phyloP scores from a whole-genome alignment of 2,797 vertebrate species.

The Streptopelia turtur region DNA sequence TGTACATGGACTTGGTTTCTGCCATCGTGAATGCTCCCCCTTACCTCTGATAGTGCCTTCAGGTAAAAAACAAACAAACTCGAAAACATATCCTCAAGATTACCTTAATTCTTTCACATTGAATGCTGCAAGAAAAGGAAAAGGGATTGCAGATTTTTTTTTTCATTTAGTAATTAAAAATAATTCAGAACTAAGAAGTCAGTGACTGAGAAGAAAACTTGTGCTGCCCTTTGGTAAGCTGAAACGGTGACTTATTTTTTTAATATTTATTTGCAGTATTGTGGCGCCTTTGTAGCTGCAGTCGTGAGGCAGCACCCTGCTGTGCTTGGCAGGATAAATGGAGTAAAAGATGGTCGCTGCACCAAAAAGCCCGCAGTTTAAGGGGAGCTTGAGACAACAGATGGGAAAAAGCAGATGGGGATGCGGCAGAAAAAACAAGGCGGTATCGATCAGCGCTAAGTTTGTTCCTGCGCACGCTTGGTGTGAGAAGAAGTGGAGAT shows the following conservation, averaged over 20 bases:
- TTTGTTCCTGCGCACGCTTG: not conserved
- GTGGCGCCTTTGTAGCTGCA: conserved; percentile 9
- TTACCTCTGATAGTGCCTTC: not conserved
- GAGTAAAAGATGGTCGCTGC: conserved; percentile 21
- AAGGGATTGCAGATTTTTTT: not conserved
- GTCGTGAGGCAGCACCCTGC: conserved; percentile 17
- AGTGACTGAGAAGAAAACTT: not conserved
- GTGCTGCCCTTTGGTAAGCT: not conserved
- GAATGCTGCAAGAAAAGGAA: not conserved
- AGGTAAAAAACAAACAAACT: not conserved
- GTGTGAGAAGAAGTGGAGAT: not conserved
- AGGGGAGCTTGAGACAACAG: conserved; percentile 60
- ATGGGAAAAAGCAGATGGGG: conserved; percentile 72
- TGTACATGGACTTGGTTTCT: not conserved
- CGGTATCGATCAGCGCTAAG: not conserved
- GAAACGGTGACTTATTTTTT: not conserved
- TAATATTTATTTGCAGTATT: conserved; percentile 24
- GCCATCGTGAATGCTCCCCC: not conserved
- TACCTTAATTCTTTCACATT: not conserved
- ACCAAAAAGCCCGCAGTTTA: not conserved
- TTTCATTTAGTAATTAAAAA: not conserved
- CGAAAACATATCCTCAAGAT: not conserved
- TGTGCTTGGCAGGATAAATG: conserved; percentile 24
- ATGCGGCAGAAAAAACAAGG: conserved; percentile 2
- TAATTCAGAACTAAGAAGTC: not conserved